phyloP scores from a whole-genome alignment of 2,113 vertebrate species.

The Erpornis zantholeuca region DNA sequence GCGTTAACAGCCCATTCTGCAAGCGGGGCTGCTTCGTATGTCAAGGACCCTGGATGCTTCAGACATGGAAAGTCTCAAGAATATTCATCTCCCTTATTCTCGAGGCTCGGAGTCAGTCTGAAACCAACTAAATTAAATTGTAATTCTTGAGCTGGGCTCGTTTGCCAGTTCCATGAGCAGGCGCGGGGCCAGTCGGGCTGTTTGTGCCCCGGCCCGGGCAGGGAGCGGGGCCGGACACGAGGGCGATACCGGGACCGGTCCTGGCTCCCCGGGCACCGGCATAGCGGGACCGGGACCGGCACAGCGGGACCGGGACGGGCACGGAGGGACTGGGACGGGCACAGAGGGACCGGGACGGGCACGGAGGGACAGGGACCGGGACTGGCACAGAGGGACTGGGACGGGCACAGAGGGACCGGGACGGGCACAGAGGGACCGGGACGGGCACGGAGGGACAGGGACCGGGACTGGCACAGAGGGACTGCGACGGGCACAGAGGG shows the following conservation, averaged over 20 bases:
- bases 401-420: no score
- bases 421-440: no score
- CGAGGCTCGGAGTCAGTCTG: neutral
- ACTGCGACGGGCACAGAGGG: no score
- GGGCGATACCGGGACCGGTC: neutral
- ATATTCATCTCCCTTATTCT: neutral
- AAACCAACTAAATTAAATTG: neutral
- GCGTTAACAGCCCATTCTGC: neutral
- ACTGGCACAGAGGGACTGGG: no score
- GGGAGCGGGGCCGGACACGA: neutral
- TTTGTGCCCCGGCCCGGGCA: accelerated
- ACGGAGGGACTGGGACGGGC: no score
- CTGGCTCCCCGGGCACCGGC: neutral
- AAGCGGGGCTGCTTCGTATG: neutral
- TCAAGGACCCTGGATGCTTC: neutral
- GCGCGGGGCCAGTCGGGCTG: accelerated
- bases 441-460: no score
- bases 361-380: no score
- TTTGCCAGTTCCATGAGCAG: neutral
- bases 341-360: no score
- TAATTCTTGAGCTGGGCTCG: neutral
- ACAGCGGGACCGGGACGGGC: no score
- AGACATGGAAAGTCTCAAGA: neutral
- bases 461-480: no score
- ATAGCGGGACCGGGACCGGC: no score